A percentile compares a stretch with the other conserved stretches of the same genome.
phyloP scores from a whole-genome alignment of 2,888 invertebrate species.

The Pyralis farinalis region DNA sequence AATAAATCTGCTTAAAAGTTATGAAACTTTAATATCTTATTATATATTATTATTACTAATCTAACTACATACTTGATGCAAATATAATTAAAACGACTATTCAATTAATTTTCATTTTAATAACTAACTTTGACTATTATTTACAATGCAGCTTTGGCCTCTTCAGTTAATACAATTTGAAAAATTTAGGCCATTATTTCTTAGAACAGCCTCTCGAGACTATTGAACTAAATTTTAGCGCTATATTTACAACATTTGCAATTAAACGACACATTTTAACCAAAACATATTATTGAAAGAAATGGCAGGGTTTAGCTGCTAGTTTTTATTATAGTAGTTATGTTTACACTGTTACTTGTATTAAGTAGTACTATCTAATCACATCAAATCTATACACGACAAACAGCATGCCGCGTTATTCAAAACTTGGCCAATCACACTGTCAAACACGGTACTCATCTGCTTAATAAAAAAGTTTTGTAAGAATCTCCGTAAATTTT shows the following conservation, averaged over 20 bases:
- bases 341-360: not conserved
- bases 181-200: slow-evolving; percentile 23
- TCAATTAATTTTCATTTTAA: not conserved
- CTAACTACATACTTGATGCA: not conserved
- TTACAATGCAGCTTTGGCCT: slow-evolving; percentile 11
- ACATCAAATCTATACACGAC: not conserved
- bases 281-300: too few relatives aligned
- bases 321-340: not conserved
- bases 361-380: not conserved
- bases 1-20: too few relatives aligned
- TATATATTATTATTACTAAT: not conserved
- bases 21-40: too few relatives aligned
- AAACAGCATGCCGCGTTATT: not conserved
- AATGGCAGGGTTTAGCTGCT: too few relatives aligned
- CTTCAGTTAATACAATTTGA: slow-evolving; percentile 1
- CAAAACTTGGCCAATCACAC: not conserved
- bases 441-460: not conserved
- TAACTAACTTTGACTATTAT: slow-evolving; percentile 4
- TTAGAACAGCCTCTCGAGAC: slow-evolving; percentile 1
- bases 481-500: not conserved
- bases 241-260: not conserved
- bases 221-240: not conserved
- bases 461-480: not conserved
- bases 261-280: too few relatives aligned
- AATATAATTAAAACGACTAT: not conserved